Conservation (phyloP, 2,113 vertebrate genomes). For the Eleginops maclovinus region DNA sequence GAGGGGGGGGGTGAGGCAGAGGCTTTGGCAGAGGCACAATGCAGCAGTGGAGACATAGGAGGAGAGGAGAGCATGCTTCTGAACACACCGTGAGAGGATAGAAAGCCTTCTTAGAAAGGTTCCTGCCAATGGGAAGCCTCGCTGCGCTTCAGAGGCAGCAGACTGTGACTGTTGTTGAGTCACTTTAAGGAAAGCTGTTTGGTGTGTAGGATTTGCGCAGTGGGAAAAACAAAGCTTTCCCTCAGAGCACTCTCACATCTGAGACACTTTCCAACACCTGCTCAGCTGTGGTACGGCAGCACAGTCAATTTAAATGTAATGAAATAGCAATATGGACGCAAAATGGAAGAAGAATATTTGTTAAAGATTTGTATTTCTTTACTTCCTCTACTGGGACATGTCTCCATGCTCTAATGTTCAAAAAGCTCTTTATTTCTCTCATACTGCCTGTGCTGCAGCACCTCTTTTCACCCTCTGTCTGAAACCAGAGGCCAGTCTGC, state of each 20-base stretch:
- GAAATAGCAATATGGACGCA: no score
- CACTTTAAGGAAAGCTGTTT: not conserved
- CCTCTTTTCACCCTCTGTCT: no score
- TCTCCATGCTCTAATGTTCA: no score
- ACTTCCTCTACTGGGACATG: no score
- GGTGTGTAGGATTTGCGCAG: constrained; percentile 8
- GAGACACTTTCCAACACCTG: not conserved
- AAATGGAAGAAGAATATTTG: no score
- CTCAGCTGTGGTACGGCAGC: not conserved
- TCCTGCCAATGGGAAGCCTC: constrained; percentile 1
- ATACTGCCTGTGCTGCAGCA: no score
- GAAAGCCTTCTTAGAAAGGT: constrained; percentile 2
- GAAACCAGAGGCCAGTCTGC: no score
- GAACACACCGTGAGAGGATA: constrained; percentile 26
- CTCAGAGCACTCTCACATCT: not conserved
- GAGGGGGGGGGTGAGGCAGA: not conserved
- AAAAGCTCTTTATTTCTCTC: no score
- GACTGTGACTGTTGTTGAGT: constrained; percentile 22
- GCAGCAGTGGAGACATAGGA: constrained; percentile 13
- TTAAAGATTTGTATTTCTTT: no score
- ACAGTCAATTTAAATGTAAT: no score
- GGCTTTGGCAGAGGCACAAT: constrained; percentile 11
- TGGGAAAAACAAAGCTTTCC: not conserved
- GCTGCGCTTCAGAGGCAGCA: constrained; percentile 11
- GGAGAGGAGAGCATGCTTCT: constrained; percentile 14